These are phyloP conservation scores for Reticulitermes lucifugus DNA, from an alignment of 2,888 invertebrate genomes.

Conservation along the genomic window DNA sequence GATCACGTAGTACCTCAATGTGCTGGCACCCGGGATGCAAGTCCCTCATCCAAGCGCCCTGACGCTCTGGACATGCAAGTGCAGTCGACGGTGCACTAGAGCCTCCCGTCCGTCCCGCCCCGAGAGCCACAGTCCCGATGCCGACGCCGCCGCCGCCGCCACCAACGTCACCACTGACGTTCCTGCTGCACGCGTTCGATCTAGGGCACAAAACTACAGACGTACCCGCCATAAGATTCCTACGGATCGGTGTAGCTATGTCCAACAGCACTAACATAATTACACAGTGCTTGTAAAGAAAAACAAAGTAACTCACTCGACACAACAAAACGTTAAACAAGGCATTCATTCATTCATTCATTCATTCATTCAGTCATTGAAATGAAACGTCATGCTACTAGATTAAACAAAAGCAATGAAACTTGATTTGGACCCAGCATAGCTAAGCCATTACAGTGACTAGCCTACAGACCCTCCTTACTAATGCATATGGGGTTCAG, in stretches of 20 bases:
- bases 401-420: no score
- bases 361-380: no score
- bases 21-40: constrained; percentile 11
- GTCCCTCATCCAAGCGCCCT: not conserved
- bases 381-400: not conserved
- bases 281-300: not conserved
- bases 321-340: no score
- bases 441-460: no score
- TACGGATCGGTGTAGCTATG: not conserved
- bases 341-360: no score
- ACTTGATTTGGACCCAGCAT: no score
- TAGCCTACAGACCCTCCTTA: no score
- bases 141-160: constrained; percentile 38
- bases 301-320: not conserved
- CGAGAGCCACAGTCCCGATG: constrained; percentile 34
- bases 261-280: not conserved
- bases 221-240: not conserved
- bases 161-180: constrained; percentile 21
- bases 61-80: constrained; percentile 26
- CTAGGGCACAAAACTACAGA: constrained; percentile 27
- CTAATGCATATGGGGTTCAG: no score
- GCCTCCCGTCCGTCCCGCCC: not conserved
- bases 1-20: not conserved
- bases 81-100: constrained; percentile 19
- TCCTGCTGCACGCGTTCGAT: constrained; percentile 24